These are phyloP conservation scores for Amiota mariae DNA, from an alignment of 2,888 invertebrate species.

Conservation along the genomic window DNA sequence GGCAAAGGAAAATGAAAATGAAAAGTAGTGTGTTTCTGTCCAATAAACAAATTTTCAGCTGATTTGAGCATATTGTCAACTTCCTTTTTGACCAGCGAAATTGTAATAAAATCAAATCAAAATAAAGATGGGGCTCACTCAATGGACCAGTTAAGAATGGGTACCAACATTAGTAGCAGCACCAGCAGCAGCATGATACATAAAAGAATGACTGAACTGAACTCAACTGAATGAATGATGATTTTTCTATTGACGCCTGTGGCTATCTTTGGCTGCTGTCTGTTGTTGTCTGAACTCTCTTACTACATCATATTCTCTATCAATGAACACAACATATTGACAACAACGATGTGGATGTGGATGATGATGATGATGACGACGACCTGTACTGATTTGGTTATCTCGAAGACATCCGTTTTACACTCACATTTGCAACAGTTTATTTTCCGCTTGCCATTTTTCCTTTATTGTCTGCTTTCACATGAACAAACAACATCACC, in stretches of 20 bases:
- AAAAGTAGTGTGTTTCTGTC: neutral
- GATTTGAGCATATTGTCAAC: conserved; percentile 47
- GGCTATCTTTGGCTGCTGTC: conserved; percentile 27
- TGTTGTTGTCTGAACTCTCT: too few species aligned
- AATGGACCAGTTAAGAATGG: neutral
- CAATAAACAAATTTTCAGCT: conserved; percentile 38
- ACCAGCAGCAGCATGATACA: neutral
- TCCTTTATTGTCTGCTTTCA: conserved; percentile 4
- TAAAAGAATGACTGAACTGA: neutral
- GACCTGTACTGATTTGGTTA: conserved; percentile 57
- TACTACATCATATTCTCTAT: too few species aligned
- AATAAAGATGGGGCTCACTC: neutral
- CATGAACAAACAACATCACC: too few species aligned
- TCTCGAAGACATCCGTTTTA: conserved; percentile 62
- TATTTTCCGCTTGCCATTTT: neutral
- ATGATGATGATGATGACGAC: neutral
- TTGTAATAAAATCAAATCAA: too few species aligned
- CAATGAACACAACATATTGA: neutral
- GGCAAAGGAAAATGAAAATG: too few species aligned
- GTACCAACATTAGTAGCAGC: neutral
- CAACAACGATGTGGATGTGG: neutral
- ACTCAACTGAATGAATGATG: conserved; percentile 28
- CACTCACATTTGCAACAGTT: neutral
- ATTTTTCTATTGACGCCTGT: conserved; percentile 33
- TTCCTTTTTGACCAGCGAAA: conserved; percentile 42